Evolutionary conservation across 2,113 vertebrate species (phyloP).

Genomic region (Chamaetylas fuelleborni): DNA sequence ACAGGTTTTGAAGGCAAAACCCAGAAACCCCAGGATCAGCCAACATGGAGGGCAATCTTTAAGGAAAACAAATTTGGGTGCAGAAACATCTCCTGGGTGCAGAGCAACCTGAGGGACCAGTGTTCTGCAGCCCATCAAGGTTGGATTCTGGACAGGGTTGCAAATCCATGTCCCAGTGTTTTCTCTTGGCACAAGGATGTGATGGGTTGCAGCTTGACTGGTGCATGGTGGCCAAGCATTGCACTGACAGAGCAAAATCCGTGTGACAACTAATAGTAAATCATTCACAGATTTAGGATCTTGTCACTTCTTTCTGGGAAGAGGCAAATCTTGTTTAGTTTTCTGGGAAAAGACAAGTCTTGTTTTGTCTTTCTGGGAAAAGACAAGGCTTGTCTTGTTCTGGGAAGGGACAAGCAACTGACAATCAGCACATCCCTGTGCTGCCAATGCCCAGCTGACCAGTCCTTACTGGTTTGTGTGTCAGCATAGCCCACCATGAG

Average conservation of each 20-base stretch:
- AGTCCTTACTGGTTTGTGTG: neutral
- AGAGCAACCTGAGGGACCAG: accelerated
- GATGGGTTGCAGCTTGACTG: neutral
- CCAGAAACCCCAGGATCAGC: neutral
- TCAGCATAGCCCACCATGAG: neutral
- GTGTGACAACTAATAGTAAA: neutral
- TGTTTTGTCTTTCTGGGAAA: neutral
- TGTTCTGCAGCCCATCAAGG: neutral
- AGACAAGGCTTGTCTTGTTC: neutral
- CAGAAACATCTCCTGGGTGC: neutral
- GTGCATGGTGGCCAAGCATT: neutral
- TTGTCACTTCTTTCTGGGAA: neutral
- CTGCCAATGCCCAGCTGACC: neutral
- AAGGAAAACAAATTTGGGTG: neutral
- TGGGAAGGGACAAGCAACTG: neutral
- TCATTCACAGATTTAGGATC: neutral
- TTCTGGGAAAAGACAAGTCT: neutral
- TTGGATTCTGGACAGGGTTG: neutral
- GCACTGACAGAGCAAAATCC: accelerated
- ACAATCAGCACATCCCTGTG: accelerated
- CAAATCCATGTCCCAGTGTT: neutral
- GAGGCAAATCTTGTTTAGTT: neutral
- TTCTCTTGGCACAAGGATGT: neutral
- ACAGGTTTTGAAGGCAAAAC: neutral
- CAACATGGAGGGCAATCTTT: accelerated